Base-by-base conservation (phyloP, 2,113 vertebrate genomes). In the Lagopus leucura region DNA sequence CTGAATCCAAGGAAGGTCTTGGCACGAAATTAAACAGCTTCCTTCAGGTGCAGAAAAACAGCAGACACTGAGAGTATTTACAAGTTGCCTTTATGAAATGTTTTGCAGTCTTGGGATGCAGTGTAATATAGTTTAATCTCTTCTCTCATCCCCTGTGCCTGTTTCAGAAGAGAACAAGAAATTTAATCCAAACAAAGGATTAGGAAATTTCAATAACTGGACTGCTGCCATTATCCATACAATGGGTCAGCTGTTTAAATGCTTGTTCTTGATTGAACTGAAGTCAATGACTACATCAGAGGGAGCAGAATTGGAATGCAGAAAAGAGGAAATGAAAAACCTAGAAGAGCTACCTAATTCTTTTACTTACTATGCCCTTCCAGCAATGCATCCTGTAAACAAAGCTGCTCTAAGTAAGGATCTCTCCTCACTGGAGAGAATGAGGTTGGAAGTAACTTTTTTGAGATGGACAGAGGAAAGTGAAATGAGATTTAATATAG, bases 401-500 rank as follows among this genome's bases (percentile, higher is more conserved):
- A 96, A 94, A 91, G 76, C 91, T 86, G 47, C 85, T 89, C 81
- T 94, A 83, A 93, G 66, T 86, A 89, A 79, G 78, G 57, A 94
- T 96, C 94, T 95, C 81, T 95, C 94, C 70, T 95, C 88, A 93
- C 90, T 77, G 93, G 85, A 91, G 93, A 94, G 93, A 94, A 89
- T 94, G 94, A 88, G 61, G 81, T 91, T 96, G 77, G 85, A 75
- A 83, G 34, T 76, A 94, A 80, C 73, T 78, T 92, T 74, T 88
- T 90, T 86, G 93, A 96, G 86, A 82, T 88, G 93, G 91, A 86
- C 74, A 92, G 89, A 89, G 78, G 90, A 94, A 95, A 96, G 95
- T 94, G 86, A 89, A 95, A 93, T 89, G 93, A 97, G 97, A 97
- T 97, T 97, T 97, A 97, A 97, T 96, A 97, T 96, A 97, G 97